Percentiles rank a stretch among this genome's conserved stretches.
Evolutionary conservation across 2,113 vertebrate genomes (phyloP).

Genomic region (Pterophyllum scalare): DNA sequence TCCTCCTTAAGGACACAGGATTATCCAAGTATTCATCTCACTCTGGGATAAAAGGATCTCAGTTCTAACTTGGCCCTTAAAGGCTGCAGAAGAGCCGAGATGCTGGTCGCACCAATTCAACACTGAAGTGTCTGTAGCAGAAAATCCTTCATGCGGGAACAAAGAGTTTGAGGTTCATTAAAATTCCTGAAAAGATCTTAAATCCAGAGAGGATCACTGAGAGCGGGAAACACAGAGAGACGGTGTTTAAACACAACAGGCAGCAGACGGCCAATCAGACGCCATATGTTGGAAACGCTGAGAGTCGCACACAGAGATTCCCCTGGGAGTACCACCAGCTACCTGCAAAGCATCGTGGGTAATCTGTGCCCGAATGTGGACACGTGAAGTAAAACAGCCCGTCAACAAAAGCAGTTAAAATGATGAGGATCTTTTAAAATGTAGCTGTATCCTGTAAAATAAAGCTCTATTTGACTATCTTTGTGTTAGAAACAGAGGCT

Average conservation of each 20-base stretch:
- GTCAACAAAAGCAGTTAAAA: neutral
- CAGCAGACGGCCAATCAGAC: neutral
- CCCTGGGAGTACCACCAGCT: neutral
- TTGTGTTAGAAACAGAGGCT: no score
- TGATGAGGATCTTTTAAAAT: no score
- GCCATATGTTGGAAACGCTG: neutral
- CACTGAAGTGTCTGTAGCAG: neutral
- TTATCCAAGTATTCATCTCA: neutral
- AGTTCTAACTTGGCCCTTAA: neutral
- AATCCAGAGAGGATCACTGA: neutral
- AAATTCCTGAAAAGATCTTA: constrained; percentile 3
- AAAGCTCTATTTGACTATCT: no score
- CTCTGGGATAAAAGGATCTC: neutral
- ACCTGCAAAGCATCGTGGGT: constrained; percentile 34
- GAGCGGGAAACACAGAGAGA: neutral
- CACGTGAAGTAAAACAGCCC: neutral
- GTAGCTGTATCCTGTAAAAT: no score
- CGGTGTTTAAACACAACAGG: neutral
- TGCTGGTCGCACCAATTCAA: neutral
- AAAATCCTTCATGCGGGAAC: neutral
- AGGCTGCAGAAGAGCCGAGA: neutral
- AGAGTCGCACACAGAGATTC: neutral
- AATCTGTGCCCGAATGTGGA: neutral
- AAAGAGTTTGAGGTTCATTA: neutral
- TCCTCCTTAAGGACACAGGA: neutral